Evolutionary conservation across 1,140 invertebrate species (phyloP).

Genomic region (Aphelinus certus): DNA sequence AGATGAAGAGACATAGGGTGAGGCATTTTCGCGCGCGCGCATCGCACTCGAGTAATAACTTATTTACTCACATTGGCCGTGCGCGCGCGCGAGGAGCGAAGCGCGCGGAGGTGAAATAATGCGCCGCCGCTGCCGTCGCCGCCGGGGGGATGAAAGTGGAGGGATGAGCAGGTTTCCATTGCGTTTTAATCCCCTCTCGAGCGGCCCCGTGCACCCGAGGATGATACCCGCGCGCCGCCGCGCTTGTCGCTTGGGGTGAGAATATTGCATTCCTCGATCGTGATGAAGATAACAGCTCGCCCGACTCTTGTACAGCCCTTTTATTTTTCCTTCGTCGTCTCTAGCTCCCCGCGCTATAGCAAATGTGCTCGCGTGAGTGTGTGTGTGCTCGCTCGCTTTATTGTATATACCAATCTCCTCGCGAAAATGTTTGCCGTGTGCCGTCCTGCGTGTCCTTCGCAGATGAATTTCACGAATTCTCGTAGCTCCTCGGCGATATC

Average conservation of each 20-base stretch:
- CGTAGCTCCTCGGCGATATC: too few relatives aligned
- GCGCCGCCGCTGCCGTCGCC: neutral
- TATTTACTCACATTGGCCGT: conserved; percentile 34
- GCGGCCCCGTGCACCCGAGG: neutral
- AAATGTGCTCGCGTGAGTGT: neutral
- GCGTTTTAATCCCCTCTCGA: conserved; percentile 56
- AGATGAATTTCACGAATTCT: conserved; percentile 7
- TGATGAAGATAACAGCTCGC: conserved; percentile 49
- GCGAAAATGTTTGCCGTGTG: conserved; percentile 26
- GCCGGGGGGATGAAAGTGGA: neutral
- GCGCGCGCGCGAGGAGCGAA: neutral
- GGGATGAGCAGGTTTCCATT: conserved; percentile 53
- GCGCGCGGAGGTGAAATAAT: conserved; percentile 33
- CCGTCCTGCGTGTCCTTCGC: neutral
- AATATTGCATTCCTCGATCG: conserved; percentile 55
- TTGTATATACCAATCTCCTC: conserved; percentile 4
- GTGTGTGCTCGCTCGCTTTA: neutral
- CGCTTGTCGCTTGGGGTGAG: conserved; percentile 51
- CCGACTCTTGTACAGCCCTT: too few relatives aligned
- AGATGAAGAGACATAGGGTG: conserved; percentile 6
- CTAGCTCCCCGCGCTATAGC: too few relatives aligned
- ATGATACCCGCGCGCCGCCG: conserved; percentile 33
- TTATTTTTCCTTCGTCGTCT: too few relatives aligned
- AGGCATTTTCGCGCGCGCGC: neutral
- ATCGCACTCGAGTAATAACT: conserved; percentile 28